Percentiles rank a stretch among this genome's conserved stretches.
phyloP scores from a whole-genome alignment of 2,888 invertebrate species.

The Drosophila sordidula region DNA sequence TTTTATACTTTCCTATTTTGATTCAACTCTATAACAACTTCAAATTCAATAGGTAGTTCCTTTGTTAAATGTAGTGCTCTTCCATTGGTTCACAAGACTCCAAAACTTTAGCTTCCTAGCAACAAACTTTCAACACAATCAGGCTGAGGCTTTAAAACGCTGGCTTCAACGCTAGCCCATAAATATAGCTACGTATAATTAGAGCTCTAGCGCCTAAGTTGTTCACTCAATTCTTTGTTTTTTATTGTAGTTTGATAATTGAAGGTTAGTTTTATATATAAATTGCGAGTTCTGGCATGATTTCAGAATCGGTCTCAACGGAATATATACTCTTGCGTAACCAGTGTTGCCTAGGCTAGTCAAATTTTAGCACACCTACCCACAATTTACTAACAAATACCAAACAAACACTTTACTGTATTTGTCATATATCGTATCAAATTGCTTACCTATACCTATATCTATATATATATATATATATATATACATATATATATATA shows the following conservation, averaged over 20 bases:
- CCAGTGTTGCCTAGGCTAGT: constrained; percentile 64
- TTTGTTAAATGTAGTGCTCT: constrained; percentile 50
- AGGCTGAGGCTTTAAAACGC: constrained; percentile 36
- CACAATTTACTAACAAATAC: constrained; percentile 27
- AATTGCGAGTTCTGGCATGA: constrained; percentile 26
- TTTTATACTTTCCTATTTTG: constrained; percentile 30
- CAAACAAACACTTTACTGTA: constrained; percentile 26
- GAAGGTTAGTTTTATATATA: constrained; percentile 13
- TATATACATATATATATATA: constrained; percentile 40
- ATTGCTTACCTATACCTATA: constrained; percentile 16
- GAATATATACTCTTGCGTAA: constrained; percentile 14
- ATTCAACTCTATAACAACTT: constrained; percentile 28
- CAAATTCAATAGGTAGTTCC: constrained; percentile 48
- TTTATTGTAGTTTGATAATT: constrained; percentile 19
- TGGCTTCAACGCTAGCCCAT: constrained; percentile 3
- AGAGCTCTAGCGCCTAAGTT: constrained; percentile 58
- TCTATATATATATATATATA: constrained; percentile 25
- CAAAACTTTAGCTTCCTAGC: constrained; percentile 51
- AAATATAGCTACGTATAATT: constrained; percentile 14
- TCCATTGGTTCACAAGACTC: constrained; percentile 46
- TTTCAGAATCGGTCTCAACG: constrained; percentile 20
- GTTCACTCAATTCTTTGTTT: constrained; percentile 32
- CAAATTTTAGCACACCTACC: constrained; percentile 30
- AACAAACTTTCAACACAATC: constrained; percentile 39
- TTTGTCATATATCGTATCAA: constrained; percentile 28